These are phyloP conservation scores for Tetramorium simillimum DNA, from an alignment of 1,140 invertebrate species.

Conservation along the genomic window DNA sequence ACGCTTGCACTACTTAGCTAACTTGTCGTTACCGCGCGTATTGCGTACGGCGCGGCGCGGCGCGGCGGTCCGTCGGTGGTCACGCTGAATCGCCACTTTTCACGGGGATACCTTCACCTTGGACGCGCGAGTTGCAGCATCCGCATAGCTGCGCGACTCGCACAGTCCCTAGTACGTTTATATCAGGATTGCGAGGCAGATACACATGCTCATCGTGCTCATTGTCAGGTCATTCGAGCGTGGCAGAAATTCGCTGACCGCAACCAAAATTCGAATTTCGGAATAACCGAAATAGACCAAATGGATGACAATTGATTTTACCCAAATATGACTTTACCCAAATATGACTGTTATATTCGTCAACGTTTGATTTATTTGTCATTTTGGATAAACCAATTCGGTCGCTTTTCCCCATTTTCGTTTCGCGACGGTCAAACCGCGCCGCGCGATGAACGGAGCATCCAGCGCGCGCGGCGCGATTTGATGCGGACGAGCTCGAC, in stretches of 20 bases:
- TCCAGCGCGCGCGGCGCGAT: not conserved
- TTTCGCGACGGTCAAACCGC: not conserved
- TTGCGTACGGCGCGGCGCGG: constrained; percentile 39
- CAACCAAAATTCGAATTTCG: not conserved
- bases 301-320: not conserved
- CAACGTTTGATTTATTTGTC: not conserved
- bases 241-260: not conserved
- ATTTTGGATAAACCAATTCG: not conserved
- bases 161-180: not conserved
- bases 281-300: not conserved
- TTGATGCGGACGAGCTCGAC: not conserved
- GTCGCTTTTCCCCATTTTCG: not conserved
- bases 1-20: constrained; percentile 86
- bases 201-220: not conserved
- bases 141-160: not conserved
- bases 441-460: not conserved
- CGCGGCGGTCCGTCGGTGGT: constrained; percentile 14
- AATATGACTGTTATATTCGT: not conserved
- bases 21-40: constrained; percentile 74
- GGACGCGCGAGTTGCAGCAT: constrained; percentile 74
- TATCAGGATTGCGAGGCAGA: not conserved
- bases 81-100: constrained; percentile 73
- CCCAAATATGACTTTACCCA: not conserved
- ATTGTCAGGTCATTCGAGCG: not conserved
- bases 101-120: constrained; percentile 80